Base-by-base conservation (phyloP, 1,140 invertebrate species). In the Lucilia sericata region DNA sequence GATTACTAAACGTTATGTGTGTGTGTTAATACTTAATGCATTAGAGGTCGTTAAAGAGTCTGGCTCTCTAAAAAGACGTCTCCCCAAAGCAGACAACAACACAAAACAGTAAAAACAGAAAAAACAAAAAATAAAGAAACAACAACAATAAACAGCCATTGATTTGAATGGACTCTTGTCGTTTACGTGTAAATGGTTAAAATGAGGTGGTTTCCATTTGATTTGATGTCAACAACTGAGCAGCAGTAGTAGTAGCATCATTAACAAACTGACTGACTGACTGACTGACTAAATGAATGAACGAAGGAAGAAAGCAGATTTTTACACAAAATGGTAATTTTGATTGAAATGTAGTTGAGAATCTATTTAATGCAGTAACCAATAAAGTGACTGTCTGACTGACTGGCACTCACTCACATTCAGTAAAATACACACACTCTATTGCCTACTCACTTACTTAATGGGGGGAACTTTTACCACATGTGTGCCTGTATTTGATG, bases 151-250 rank as follows among this genome's bases (percentile, higher is more conserved):
- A 30, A 30, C 25, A 30, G 10, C 42, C 42, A 42, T 42, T 42
- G 42, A 42, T 42, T 42, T 42, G 42, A 42, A 42, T 42, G 42
- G 42, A 42, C 42, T 42, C 42, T 42, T 42, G 42, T 42, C 42
- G 42, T 42, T 42, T 42, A 42, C 42, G 42, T 42, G 42, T 42
- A n/a, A 55, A 55, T 55, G 17, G 13, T n/a, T 55, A 55, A 55
- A 55, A 55, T 55, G 51, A 55, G 51, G 51, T 55, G 51, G 21
- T 70, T 70, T 70, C 65, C 65, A 70, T 70, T 70, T 70, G 65
- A 70, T 70, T 70, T 70, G 21, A 70, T 70, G 65, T 70, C 65
- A 70, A 70, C 19, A 25, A 21, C 21, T 70, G 19, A 70, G n/a
- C 65, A 70, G 19, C 10, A 12, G 65, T 5, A 60, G n/a, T n/a